Conservation (phyloP, 1,140 invertebrate genomes). For the Eriosoma lanigerum region DNA sequence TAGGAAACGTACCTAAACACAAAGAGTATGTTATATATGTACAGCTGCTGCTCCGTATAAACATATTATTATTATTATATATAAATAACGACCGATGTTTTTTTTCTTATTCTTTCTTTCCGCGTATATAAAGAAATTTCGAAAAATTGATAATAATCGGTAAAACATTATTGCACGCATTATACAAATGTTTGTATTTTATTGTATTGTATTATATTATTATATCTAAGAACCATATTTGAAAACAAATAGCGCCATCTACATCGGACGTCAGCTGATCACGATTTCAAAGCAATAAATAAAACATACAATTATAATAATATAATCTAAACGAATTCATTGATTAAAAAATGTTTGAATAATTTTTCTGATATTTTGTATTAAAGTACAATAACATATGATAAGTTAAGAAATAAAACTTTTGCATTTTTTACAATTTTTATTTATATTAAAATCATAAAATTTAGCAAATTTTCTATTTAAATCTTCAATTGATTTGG, state of each 20-base stretch:
- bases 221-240: neutral
- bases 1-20: conserved; percentile 27
- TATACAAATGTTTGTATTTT: neutral
- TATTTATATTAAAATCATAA: too few relatives aligned
- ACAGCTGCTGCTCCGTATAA: conserved; percentile 13
- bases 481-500: too few relatives aligned
- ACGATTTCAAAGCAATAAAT: conserved; percentile 7
- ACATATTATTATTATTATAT: neutral
- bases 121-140: neutral
- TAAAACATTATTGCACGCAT: neutral
- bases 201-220: neutral
- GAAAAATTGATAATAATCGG: conserved; percentile 9
- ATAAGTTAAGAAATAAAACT: too few relatives aligned
- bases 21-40: neutral
- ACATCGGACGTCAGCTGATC: neutral
- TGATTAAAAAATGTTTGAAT: too few relatives aligned
- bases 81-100: neutral
- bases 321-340: too few relatives aligned
- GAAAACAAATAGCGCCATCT: neutral
- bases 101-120: neutral
- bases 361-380: too few relatives aligned
- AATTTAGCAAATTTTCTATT: too few relatives aligned
- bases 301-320: too few relatives aligned
- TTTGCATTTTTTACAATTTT: too few relatives aligned
- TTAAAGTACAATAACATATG: too few relatives aligned